Evolutionary conservation across 2,888 invertebrate species (phyloP).

Genomic region (Drosophila yooni): DNA sequence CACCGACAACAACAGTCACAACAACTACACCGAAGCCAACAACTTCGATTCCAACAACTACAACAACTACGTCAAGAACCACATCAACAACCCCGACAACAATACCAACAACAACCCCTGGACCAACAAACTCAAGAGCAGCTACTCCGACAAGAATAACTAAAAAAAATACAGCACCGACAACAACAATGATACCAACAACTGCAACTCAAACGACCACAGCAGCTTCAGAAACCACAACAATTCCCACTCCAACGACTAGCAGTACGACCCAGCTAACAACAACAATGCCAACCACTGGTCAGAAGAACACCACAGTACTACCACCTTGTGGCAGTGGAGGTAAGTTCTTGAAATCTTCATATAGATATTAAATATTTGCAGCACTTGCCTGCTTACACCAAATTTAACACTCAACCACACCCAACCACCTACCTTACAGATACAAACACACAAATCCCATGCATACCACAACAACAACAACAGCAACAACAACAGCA

Average conservation of each 20-base stretch:
- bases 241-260: constrained; percentile 10
- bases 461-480: constrained; percentile 44
- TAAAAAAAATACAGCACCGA: not conserved
- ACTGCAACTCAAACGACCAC: constrained; percentile 1
- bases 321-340: constrained; percentile 30
- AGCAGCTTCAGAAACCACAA: constrained; percentile 3
- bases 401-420: constrained; percentile 30
- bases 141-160: not conserved
- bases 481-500: constrained; percentile 16
- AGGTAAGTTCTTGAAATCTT: constrained; percentile 21
- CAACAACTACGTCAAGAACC: not conserved
- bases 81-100: not conserved
- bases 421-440: constrained; percentile 46
- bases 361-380: not conserved
- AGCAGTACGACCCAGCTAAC: not conserved
- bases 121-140: constrained; percentile 5
- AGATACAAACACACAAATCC: constrained; percentile 53
- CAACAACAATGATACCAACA: constrained; percentile 7
- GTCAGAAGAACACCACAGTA: constrained; percentile 19
- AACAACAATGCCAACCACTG: constrained; percentile 18
- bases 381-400: constrained; percentile 1
- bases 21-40: not conserved
- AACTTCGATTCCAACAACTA: constrained; percentile 6
- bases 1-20: not conserved
- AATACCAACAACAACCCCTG: not conserved